A percentile compares a stretch with the other conserved stretches of the same genome.
These are phyloP conservation scores for Trachythela sp. DNA, from an alignment of 64 coral and sea anemone species.

Conservation along the genomic window DNA sequence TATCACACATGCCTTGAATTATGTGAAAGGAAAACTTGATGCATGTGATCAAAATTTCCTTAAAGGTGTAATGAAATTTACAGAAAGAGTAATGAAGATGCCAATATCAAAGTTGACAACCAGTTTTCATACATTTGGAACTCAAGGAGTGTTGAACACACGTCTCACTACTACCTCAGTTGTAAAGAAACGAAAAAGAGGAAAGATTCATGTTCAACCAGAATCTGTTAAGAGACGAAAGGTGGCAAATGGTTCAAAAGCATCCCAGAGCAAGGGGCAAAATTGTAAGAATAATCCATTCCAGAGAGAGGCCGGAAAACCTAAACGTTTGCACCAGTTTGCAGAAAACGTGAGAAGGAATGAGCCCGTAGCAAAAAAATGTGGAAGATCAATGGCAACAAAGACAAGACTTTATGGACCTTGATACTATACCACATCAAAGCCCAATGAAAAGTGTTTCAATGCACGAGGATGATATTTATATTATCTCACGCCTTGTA, in stretches of 20 bases:
- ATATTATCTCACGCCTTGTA: too few species aligned
- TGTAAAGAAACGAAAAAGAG: constrained; percentile 2
- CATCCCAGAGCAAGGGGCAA: background rate
- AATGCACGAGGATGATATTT: too few species aligned
- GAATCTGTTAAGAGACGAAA: background rate
- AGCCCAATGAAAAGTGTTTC: too few species aligned
- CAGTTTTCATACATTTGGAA: background rate
- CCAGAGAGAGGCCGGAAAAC: background rate
- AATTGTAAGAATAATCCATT: background rate
- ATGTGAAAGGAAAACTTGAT: background rate
- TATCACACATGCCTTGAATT: background rate
- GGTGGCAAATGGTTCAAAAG: background rate
- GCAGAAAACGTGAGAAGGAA: background rate
- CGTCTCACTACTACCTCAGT: background rate
- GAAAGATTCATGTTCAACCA: background rate
- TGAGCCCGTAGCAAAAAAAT: constrained; percentile 3
- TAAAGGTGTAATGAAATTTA: background rate
- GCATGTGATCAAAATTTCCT: background rate
- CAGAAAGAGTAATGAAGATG: background rate
- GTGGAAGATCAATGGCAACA: background rate
- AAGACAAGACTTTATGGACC: background rate
- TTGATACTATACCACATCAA: too few species aligned
- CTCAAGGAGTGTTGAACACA: background rate
- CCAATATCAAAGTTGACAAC: background rate
- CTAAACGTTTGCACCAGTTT: background rate